These are phyloP conservation scores for Gracilinanus agilis DNA, from an alignment of 2,113 vertebrate species.

Conservation along the genomic window DNA sequence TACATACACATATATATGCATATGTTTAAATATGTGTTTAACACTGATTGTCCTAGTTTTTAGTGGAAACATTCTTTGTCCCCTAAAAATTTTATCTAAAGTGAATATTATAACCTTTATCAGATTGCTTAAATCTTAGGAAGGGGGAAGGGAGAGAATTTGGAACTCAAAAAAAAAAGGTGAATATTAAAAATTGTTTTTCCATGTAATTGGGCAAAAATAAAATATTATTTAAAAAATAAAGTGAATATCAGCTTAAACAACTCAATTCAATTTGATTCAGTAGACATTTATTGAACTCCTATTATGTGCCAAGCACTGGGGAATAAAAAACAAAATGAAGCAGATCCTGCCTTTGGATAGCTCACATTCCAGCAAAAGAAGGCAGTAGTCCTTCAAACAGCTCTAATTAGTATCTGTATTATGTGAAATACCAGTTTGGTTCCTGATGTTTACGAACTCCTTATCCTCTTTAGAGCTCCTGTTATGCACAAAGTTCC, in stretches of 20 bases:
- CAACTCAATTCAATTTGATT: background rate
- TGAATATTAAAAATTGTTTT: too few species aligned
- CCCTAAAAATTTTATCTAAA: background rate
- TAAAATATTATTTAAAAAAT: too few species aligned
- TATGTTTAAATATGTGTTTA: background rate
- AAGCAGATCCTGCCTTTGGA: background rate
- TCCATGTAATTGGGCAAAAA: too few species aligned
- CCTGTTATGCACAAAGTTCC: background rate
- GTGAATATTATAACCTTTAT: background rate
- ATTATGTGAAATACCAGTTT: background rate
- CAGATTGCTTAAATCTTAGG: too few species aligned
- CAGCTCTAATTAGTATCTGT: background rate
- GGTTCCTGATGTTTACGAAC: background rate
- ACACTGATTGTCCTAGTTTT: background rate
- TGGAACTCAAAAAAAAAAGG: too few species aligned
- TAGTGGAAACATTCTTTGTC: background rate
- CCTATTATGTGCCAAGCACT: background rate
- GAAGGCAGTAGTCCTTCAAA: background rate
- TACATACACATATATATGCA: background rate
- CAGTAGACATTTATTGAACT: background rate
- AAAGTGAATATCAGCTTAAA: background rate
- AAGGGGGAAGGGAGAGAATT: too few species aligned
- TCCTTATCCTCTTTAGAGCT: background rate
- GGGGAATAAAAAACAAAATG: background rate
- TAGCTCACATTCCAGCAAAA: background rate